phyloP scores from a whole-genome alignment of 2,113 vertebrate species.

The Symphodus melops region DNA sequence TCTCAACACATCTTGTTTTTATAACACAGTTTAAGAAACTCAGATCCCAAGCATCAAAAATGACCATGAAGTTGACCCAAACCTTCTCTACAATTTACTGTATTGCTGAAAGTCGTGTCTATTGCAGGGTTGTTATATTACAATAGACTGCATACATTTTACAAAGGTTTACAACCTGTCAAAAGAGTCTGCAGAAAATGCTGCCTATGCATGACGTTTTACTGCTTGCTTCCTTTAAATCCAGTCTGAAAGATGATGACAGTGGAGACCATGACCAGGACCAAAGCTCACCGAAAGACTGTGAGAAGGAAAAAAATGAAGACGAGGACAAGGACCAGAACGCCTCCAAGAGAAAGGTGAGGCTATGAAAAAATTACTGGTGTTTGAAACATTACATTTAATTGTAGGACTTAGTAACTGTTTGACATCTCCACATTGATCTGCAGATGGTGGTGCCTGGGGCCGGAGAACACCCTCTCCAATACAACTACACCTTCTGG shows the following conservation, averaged over 20 bases:
- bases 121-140: too few relatives aligned
- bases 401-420: not conserved
- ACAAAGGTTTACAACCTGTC: not conserved
- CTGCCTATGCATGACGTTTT: not conserved
- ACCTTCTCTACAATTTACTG: not conserved
- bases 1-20: not conserved
- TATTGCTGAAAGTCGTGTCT: too few relatives aligned
- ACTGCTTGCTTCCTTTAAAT: slow-evolving; percentile 4
- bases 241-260: slow-evolving; percentile 87
- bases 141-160: not conserved
- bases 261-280: slow-evolving; percentile 88
- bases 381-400: not conserved
- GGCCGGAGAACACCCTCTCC: slow-evolving; percentile 86
- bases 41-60: not conserved
- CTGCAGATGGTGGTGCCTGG: slow-evolving; percentile 81
- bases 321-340: slow-evolving; percentile 83
- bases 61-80: not conserved
- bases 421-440: too few relatives aligned
- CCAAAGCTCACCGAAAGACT: slow-evolving; percentile 84
- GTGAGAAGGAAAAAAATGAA: slow-evolving; percentile 84
- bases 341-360: slow-evolving; percentile 77
- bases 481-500: slow-evolving; percentile 89
- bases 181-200: not conserved
- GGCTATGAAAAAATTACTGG: not conserved
- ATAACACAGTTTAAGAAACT: not conserved